Evolutionary conservation across 2,888 invertebrate species (phyloP), one percentile per base, ranked within the genome.

Genomic region (Andrena minutula): DNA sequence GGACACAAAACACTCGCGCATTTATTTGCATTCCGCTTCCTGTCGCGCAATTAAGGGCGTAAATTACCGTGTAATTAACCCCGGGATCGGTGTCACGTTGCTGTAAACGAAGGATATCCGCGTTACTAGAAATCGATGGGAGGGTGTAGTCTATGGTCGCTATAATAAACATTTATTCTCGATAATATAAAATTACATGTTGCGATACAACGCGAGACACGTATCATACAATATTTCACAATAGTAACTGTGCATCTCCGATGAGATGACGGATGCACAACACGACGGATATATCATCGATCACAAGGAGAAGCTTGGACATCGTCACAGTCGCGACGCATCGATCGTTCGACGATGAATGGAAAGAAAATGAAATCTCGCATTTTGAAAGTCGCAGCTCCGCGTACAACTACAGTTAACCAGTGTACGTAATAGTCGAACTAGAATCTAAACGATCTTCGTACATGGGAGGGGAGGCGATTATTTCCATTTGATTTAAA

Each of bases 221-320:
- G 85, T 93, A 93, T 92, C 88, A 90, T 93, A 93, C 93, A 93
- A 92, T 93, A 93, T 93, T 91, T 92, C 90, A 93, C 93, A 93
- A 86, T 86, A 81, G 83, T 83, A 85, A 79, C 32, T 63, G 71
- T 78, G 79, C 79, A 74, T 82, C 65, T 41, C 49, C 66, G 64
- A 83, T 53, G 60, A 73, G 80, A 79, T 61, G 70, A 58, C 63
- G 66, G 30, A 20, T 56, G 71, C 69, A 56, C 26, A 47, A 56
- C 56, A 10, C 20, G 35, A 63, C 53, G 73, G 61, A 20, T 77
- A 16, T 41, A 32, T 66, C n/a, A 41, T 58, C 61, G 53, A 73
- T 35, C 51, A 61, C 30, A 10, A 30, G 7, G 32, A 32, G 26
- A 16, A 35, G 1, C 53, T 20, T 28, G 12, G 53, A 26, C 32